Evolutionary conservation across 2,113 vertebrate genomes (phyloP).

Genomic region (Solea solea): DNA sequence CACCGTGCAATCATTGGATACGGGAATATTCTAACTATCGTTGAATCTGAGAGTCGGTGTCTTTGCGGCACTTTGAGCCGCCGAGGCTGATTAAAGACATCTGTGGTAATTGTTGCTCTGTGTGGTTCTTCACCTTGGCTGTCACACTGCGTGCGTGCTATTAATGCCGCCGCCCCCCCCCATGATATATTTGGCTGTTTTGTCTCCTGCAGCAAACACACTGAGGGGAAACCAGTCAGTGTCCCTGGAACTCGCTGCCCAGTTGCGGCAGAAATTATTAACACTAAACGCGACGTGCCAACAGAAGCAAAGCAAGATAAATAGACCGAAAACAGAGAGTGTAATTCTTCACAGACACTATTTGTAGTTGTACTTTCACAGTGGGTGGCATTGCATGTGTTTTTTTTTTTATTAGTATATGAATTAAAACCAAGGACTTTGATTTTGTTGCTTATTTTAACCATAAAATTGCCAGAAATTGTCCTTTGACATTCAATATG

Average conservation of each 20-base stretch:
- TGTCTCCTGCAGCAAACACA: slow-evolving; percentile 27
- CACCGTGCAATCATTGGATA: not conserved
- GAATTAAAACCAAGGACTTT: too few species aligned
- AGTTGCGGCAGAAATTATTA: slow-evolving; percentile 33
- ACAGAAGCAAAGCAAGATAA: slow-evolving; percentile 39
- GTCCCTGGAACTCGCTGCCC: slow-evolving; percentile 18
- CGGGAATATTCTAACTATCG: not conserved
- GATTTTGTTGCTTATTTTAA: too few species aligned
- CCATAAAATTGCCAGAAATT: too few species aligned
- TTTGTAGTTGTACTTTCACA: too few species aligned
- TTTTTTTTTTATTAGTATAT: too few species aligned
- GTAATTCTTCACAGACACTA: too few species aligned
- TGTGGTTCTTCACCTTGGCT: slow-evolving; percentile 40
- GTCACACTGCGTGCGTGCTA: slow-evolving; percentile 17
- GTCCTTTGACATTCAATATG: too few species aligned
- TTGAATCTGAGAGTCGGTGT: not conserved
- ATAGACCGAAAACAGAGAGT: not conserved
- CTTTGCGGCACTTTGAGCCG: not conserved
- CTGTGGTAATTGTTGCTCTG: not conserved
- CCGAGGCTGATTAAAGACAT: not conserved
- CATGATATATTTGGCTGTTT: slow-evolving; percentile 42
- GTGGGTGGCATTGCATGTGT: too few species aligned
- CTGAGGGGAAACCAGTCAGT: not conserved
- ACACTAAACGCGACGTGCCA: slow-evolving; percentile 22
- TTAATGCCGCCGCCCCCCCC: slow-evolving; percentile 6